Conservation (phyloP, 2,113 vertebrate genomes). For the Scalopus aquaticus region DNA sequence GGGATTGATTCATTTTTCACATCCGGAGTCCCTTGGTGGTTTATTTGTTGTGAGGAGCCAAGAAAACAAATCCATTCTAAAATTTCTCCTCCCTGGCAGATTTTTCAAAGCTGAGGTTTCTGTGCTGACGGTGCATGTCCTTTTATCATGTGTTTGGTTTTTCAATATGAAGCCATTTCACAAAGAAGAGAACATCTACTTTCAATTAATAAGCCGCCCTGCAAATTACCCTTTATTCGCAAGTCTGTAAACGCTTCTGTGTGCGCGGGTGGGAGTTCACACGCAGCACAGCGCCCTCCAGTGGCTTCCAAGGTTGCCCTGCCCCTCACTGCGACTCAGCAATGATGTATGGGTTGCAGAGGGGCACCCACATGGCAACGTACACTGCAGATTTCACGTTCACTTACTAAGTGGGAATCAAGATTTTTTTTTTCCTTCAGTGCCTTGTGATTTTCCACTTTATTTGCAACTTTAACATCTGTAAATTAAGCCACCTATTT, state of each 20-base stretch:
- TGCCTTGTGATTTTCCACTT: neutral
- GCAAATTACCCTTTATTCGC: neutral
- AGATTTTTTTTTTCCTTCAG: neutral
- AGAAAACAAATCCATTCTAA: slow-evolving; percentile 50
- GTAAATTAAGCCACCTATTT: neutral
- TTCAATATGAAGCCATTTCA: slow-evolving; percentile 14
- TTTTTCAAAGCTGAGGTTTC: slow-evolving; percentile 63
- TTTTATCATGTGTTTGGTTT: slow-evolving; percentile 51
- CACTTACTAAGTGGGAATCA: neutral
- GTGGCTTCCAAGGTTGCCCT: neutral
- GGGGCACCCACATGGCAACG: fast-evolving
- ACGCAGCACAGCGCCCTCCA: neutral
- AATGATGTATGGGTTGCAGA: neutral
- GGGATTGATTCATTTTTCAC: neutral
- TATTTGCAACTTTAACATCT: neutral
- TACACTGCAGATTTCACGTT: fast-evolving
- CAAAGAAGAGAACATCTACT: slow-evolving; percentile 45
- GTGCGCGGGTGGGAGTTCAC: neutral
- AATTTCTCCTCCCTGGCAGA: slow-evolving; percentile 59
- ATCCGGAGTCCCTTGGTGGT: slow-evolving; percentile 29
- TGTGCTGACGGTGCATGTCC: slow-evolving; percentile 59
- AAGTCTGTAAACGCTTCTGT: neutral
- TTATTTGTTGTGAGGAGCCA: slow-evolving; percentile 49
- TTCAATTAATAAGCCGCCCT: slow-evolving; percentile 45
- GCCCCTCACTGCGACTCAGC: neutral